A percentile compares a stretch with the other conserved stretches of the same genome.
Conservation (phyloP, 2,888 invertebrate species). For the Epicampocera succincta region DNA sequence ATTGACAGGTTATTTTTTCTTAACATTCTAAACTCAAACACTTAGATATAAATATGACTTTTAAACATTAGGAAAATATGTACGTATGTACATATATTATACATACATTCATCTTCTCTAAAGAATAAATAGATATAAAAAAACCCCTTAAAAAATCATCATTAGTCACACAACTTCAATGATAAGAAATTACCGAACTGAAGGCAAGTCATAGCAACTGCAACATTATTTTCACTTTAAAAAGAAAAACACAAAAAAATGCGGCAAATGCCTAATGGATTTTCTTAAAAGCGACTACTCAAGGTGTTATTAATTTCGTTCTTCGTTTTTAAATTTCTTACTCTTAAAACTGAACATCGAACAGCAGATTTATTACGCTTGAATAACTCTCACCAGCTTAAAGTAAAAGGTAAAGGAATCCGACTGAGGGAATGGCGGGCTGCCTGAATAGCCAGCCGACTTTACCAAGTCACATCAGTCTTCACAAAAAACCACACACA, state of each 20-base stretch:
- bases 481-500: slow-evolving; percentile 15
- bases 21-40: too few species aligned
- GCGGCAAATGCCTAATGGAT: slow-evolving; percentile 59
- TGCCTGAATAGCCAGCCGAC: slow-evolving; percentile 25
- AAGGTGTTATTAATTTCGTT: slow-evolving; percentile 59
- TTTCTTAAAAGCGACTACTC: slow-evolving; percentile 46
- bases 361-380: slow-evolving; percentile 67
- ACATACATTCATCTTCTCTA: slow-evolving; percentile 20
- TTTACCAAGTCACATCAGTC: slow-evolving; percentile 39
- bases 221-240: slow-evolving; percentile 31
- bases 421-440: slow-evolving; percentile 1
- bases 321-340: slow-evolving; percentile 23
- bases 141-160: slow-evolving; percentile 57
- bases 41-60: background rate
- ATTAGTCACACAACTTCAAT: slow-evolving; percentile 64
- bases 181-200: slow-evolving; percentile 52
- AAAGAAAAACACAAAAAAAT: background rate
- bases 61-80: slow-evolving; percentile 5
- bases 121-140: background rate
- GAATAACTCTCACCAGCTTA: slow-evolving; percentile 50
- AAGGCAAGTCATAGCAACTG: slow-evolving; percentile 29
- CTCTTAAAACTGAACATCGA: slow-evolving; percentile 35
- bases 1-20: too few species aligned
- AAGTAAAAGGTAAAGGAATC: slow-evolving; percentile 35
- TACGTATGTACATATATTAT: too few species aligned